Evolutionary conservation across 1,140 invertebrate genomes (phyloP).

Genomic region (Ptiloglossa arizonensis): DNA sequence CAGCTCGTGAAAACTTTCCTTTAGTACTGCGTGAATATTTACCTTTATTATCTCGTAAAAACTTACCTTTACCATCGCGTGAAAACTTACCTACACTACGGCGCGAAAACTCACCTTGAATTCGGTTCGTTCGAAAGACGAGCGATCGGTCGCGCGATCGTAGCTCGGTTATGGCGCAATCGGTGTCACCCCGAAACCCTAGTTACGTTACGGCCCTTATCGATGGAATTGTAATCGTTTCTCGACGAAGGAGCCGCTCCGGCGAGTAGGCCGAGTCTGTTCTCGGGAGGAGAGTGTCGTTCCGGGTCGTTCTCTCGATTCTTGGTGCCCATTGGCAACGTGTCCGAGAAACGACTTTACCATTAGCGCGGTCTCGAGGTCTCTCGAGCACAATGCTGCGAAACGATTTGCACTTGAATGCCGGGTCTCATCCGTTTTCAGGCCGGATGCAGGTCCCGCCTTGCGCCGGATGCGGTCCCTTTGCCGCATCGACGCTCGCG

Average conservation of each 20-base stretch:
- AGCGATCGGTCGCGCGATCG: no score
- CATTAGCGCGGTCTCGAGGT: slow-evolving; percentile 60
- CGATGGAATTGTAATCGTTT: no score
- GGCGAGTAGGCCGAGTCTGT: background rate
- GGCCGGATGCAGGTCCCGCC: slow-evolving; percentile 70
- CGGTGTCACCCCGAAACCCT: no score
- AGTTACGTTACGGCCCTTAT: no score
- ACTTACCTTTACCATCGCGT: no score
- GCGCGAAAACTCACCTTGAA: no score
- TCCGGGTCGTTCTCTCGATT: background rate
- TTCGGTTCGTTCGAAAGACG: no score
- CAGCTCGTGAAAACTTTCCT: no score
- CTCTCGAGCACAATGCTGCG: slow-evolving; percentile 68
- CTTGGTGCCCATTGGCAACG: background rate
- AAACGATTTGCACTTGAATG: slow-evolving; percentile 78
- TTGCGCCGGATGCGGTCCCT: slow-evolving; percentile 71
- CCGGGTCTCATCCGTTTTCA: slow-evolving; percentile 65
- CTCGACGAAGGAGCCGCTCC: background rate
- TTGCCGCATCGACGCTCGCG: slow-evolving; percentile 24
- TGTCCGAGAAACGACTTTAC: slow-evolving; percentile 7
- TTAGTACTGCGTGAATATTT: no score
- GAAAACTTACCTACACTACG: no score
- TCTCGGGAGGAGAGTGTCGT: background rate
- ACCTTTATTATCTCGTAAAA: no score
- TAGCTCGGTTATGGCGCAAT: no score